A percentile compares a stretch with the other conserved stretches of the same genome.
phyloP scores from a whole-genome alignment of 2,888 invertebrate species.

The Pachliopta kotzebuea region DNA sequence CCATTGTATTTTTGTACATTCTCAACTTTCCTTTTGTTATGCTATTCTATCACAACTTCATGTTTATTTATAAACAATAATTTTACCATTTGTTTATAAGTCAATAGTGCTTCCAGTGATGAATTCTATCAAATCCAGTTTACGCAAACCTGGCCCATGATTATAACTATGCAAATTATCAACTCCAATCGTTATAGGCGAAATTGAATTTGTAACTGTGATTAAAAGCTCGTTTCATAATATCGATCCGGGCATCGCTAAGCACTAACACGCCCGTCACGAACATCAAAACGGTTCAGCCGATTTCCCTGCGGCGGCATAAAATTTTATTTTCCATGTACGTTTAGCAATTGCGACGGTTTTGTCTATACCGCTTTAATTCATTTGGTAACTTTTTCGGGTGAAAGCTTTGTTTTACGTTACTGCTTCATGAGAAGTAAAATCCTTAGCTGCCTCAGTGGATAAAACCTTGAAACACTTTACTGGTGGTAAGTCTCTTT shows the following conservation, averaged over 20 bases:
- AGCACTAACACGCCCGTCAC: constrained; percentile 34
- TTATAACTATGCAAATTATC: constrained; percentile 79
- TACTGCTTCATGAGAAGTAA: too few species aligned
- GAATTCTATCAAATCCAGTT: constrained; percentile 65
- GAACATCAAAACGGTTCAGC: constrained; percentile 4
- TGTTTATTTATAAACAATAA: constrained; percentile 13
- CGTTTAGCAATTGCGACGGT: background rate
- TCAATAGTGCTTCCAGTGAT: constrained; percentile 58
- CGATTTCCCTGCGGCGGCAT: background rate
- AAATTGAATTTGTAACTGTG: constrained; percentile 78
- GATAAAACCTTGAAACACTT: too few species aligned
- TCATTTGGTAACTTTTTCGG: background rate
- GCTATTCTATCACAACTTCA: background rate
- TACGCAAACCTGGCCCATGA: constrained; percentile 75
- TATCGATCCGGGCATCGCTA: constrained; percentile 49
- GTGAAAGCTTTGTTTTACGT: background rate
- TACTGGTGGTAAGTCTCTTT: too few species aligned
- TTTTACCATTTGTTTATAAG: constrained; percentile 41
- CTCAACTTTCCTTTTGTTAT: background rate
- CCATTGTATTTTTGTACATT: background rate
- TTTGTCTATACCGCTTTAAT: background rate
- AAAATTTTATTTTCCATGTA: background rate
- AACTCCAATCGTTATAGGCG: constrained; percentile 62
- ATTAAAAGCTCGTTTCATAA: constrained; percentile 63
- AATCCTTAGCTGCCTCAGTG: too few species aligned